A percentile compares a stretch with the other conserved stretches of the same genome.
Conservation (phyloP, 2,888 invertebrate species). For the Melanchra persicariae region DNA sequence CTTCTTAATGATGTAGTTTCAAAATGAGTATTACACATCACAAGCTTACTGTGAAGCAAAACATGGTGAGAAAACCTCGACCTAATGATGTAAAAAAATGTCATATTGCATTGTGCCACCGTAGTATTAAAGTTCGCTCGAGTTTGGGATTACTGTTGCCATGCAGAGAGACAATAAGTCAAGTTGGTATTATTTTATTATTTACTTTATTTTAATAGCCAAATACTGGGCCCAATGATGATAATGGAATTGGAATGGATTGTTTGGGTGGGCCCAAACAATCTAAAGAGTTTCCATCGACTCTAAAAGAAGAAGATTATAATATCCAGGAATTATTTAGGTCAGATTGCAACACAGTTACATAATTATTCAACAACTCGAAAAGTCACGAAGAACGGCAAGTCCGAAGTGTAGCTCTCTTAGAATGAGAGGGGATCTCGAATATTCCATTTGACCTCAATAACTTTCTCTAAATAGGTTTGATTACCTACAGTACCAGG, state of each 20-base stretch:
- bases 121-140: background rate
- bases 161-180: background rate
- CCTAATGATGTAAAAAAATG: background rate
- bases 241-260: too few species aligned
- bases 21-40: background rate
- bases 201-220: too few species aligned
- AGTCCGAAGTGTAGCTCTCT: background rate
- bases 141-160: background rate
- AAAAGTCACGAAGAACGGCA: background rate
- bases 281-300: too few species aligned
- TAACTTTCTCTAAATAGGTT: slow-evolving; percentile 45
- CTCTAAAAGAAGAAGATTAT: background rate
- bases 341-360: background rate
- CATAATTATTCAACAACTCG: background rate
- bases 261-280: too few species aligned
- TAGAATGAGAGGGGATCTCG: slow-evolving; percentile 5
- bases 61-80: background rate
- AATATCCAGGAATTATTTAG: background rate
- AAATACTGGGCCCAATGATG: too few species aligned
- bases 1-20: too few species aligned
- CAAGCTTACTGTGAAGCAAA: background rate
- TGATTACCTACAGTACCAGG: slow-evolving; percentile 29
- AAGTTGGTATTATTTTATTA: background rate
- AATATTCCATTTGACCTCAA: slow-evolving; percentile 33
- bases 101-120: background rate